A percentile compares a stretch with the other conserved stretches of the same genome.
These are phyloP conservation scores for Melozone crissalis DNA, from an alignment of 2,113 vertebrate species.

Conservation along the genomic window DNA sequence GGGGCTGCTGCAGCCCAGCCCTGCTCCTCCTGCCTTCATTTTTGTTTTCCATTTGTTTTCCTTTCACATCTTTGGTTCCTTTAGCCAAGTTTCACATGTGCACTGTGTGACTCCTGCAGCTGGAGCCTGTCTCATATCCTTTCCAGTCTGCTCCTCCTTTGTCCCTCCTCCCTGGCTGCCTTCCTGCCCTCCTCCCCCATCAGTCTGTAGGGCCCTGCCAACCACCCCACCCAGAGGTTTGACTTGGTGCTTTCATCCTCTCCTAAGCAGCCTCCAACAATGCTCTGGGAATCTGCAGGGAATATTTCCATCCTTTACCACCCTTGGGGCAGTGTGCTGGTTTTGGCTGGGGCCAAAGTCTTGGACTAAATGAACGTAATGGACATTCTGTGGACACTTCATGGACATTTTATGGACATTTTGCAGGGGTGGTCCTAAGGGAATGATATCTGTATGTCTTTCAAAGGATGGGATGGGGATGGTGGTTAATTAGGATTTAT, in stretches of 20 bases:
- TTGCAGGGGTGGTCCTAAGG: not conserved
- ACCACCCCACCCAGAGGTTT: fast-evolving
- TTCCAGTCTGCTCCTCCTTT: not conserved
- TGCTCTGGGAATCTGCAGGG: not conserved
- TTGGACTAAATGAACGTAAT: not conserved
- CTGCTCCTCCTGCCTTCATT: not conserved
- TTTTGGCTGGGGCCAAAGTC: not conserved
- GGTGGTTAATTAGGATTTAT: not conserved
- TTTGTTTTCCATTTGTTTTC: not conserved
- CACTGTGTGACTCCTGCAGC: not conserved
- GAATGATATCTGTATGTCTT: not conserved
- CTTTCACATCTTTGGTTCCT: not conserved
- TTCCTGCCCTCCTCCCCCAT: not conserved
- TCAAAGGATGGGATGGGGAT: not conserved
- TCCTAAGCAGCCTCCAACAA: not conserved
- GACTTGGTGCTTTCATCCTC: not conserved
- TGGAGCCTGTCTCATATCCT: not conserved
- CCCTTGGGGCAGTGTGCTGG: not conserved
- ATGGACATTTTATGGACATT: not conserved
- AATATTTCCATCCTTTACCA: fast-evolving
- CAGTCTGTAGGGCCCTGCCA: too few species aligned
- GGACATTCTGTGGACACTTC: not conserved
- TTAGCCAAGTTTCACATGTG: not conserved
- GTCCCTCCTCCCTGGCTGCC: not conserved
- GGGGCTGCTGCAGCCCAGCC: not conserved